These are phyloP conservation scores for Cephus pulcher DNA, from an alignment of 2,888 invertebrate genomes.

Conservation along the genomic window DNA sequence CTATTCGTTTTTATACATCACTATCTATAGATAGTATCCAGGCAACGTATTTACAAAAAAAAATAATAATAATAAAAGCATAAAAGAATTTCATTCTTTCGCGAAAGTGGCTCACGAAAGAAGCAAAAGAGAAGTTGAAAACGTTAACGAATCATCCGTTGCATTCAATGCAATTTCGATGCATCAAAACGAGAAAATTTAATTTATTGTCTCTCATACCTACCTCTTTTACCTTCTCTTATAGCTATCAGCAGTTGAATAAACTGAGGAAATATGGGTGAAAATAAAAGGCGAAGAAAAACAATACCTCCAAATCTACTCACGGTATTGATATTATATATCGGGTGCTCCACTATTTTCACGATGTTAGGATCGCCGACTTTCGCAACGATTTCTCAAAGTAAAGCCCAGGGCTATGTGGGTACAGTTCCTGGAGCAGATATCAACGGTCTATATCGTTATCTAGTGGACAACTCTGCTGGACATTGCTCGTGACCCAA, in stretches of 20 bases:
- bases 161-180: neutral
- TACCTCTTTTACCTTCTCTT: neutral
- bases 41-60: neutral
- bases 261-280: neutral
- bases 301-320: neutral
- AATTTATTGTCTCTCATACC: neutral
- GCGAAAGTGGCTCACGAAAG: neutral
- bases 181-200: neutral
- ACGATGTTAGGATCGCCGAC: neutral
- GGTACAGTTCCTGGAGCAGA: neutral
- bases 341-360: neutral
- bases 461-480: neutral
- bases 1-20: neutral
- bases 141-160: neutral
- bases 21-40: neutral
- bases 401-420: neutral
- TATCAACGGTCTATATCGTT: neutral
- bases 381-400: neutral
- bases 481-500: neutral
- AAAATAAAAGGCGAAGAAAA: neutral
- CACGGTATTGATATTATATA: neutral
- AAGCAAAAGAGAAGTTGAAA: neutral
- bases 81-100: neutral
- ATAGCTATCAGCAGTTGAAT: neutral
- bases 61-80: neutral